Evolutionary conservation across 2,113 vertebrate genomes (phyloP).

Genomic region (Coracopsis vasa): DNA sequence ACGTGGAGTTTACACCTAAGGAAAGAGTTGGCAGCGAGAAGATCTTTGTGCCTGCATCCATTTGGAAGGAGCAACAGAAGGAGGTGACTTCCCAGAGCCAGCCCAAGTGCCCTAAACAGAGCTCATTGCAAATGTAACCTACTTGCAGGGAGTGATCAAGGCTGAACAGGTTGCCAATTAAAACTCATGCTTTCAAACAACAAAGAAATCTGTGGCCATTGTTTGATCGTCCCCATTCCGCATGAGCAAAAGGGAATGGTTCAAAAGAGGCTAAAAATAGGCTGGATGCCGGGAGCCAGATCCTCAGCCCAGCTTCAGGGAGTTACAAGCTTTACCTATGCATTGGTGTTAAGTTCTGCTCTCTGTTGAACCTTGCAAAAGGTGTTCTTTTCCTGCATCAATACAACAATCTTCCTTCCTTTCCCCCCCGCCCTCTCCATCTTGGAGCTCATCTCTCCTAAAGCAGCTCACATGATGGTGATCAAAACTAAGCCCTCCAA

Average conservation of each 20-base stretch:
- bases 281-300: constrained; percentile 5
- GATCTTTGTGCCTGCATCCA: neutral
- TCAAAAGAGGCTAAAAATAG: constrained; percentile 28
- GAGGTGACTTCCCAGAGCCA: neutral
- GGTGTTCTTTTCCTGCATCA: constrained; percentile 25
- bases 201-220: constrained; percentile 34
- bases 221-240: neutral
- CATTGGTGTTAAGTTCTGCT: constrained; percentile 33
- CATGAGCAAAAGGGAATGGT: neutral
- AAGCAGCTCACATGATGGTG: constrained; percentile 59
- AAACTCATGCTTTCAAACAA: constrained; percentile 23
- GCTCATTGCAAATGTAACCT: neutral
- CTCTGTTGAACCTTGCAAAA: constrained; percentile 46
- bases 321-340: neutral
- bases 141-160: neutral
- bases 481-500: constrained; percentile 65
- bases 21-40: neutral
- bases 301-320: neutral
- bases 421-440: neutral
- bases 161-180: constrained; percentile 20
- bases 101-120: neutral
- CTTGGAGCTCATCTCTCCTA: constrained; percentile 49
- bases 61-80: neutral
- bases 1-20: neutral
- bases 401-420: neutral